Percentiles rank a stretch among this genome's conserved stretches.
phyloP scores from a whole-genome alignment of 2,113 vertebrate species.

The Mola mola region DNA sequence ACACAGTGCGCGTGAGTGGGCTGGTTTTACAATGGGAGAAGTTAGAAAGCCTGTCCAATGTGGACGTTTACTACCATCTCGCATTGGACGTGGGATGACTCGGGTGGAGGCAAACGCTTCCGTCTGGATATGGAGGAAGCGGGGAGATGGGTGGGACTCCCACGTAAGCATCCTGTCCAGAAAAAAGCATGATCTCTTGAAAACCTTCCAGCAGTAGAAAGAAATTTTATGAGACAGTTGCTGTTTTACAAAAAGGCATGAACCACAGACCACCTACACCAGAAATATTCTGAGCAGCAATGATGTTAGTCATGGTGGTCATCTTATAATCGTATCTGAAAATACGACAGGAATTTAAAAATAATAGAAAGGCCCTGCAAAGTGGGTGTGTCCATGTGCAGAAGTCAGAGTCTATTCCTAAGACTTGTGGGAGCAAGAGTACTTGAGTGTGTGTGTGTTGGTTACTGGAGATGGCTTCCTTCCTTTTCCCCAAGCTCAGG shows the following conservation, averaged over 20 bases:
- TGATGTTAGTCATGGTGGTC: conserved; percentile 55
- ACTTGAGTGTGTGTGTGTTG: conserved; percentile 44
- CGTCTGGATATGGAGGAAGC: conserved; percentile 49
- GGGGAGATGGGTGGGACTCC: conserved; percentile 55
- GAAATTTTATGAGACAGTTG: conserved; percentile 35
- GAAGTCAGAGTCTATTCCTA: conserved; percentile 59
- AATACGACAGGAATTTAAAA: conserved; percentile 40
- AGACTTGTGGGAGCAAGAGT: conserved; percentile 51
- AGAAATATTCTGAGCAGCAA: conserved; percentile 40
- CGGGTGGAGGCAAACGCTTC: conserved; percentile 18
- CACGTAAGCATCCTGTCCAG: conserved; percentile 65
- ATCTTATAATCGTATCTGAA: conserved; percentile 46
- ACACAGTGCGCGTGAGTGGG: conserved; percentile 33
- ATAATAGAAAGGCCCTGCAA: conserved; percentile 42
- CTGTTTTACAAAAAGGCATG: conserved; percentile 32
- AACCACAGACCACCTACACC: conserved; percentile 44
- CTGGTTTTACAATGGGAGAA: conserved; percentile 37
- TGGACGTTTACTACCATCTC: conserved; percentile 42
- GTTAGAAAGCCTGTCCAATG: conserved; percentile 44
- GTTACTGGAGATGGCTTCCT: conserved; percentile 71
- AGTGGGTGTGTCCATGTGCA: conserved; percentile 53
- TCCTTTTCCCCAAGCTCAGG: conserved; percentile 61
- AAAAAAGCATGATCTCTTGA: conserved; percentile 19
- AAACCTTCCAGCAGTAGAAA: conserved; percentile 18
- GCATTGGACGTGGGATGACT: conserved; percentile 35